These are phyloP conservation scores for Rana temporaria DNA, from an alignment of 2,113 vertebrate species.

Conservation along the genomic window DNA sequence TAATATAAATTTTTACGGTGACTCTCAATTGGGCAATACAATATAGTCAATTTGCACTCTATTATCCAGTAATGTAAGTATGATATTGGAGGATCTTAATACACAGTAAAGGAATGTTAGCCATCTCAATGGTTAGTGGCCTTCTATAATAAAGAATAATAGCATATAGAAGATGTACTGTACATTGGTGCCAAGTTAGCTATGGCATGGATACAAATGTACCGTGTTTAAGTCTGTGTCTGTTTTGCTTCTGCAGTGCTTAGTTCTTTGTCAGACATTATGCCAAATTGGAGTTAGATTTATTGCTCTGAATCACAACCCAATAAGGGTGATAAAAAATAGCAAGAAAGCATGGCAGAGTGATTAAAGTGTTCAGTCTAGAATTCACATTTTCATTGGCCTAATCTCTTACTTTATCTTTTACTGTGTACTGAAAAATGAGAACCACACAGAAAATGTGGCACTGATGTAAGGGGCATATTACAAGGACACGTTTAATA, in stretches of 20 bases:
- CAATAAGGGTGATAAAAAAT: constrained; percentile 42
- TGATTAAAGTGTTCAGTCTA: constrained; percentile 30
- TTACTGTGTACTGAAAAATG: constrained; percentile 12
- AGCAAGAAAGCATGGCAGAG: constrained; percentile 21
- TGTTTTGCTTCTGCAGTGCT: neutral
- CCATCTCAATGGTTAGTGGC: neutral
- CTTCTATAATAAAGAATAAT: neutral
- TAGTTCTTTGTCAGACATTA: constrained; percentile 31
- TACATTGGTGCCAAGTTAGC: constrained; percentile 10
- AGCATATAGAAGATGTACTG: neutral
- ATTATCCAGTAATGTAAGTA: neutral
- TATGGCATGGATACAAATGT: constrained; percentile 6
- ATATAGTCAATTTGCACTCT: neutral
- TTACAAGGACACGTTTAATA: constrained; percentile 14
- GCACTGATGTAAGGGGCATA: constrained; percentile 5
- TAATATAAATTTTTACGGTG: neutral
- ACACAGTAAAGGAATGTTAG: neutral
- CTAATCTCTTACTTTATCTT: constrained; percentile 15
- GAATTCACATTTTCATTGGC: constrained; percentile 32
- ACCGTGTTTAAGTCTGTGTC: neutral
- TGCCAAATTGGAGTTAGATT: constrained; percentile 49
- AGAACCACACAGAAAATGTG: constrained; percentile 14
- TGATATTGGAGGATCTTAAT: neutral
- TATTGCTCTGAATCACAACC: constrained; percentile 39
- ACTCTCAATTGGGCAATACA: neutral